These are phyloP conservation scores for Pseudomyrmex concolor DNA, from an alignment of 1,140 invertebrate species.

Conservation along the genomic window DNA sequence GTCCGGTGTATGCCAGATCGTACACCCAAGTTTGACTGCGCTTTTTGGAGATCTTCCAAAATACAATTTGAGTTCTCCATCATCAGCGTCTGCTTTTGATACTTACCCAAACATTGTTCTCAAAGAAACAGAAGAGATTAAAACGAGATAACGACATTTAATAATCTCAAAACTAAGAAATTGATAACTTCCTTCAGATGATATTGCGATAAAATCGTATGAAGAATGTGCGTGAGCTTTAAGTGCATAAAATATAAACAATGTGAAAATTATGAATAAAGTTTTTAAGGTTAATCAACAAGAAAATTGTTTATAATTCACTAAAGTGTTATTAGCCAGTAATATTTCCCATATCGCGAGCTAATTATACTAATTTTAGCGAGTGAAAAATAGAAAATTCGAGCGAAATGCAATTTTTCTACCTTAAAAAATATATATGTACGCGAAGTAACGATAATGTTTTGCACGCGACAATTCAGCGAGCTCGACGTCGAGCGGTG, in stretches of 20 bases:
- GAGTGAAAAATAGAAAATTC: neutral
- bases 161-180: too few species aligned
- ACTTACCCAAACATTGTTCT: too few species aligned
- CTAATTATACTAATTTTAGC: conserved; percentile 10
- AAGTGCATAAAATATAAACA: too few species aligned
- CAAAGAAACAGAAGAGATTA: too few species aligned
- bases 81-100: neutral
- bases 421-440: neutral
- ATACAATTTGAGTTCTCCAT: conserved; percentile 5
- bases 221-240: too few species aligned
- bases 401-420: neutral
- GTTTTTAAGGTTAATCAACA: neutral
- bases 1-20: conserved; percentile 27
- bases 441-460: neutral
- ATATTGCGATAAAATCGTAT: too few species aligned
- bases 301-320: neutral
- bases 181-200: too few species aligned
- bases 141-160: too few species aligned
- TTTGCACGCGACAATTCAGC: conserved; percentile 4
- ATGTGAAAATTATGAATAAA: neutral
- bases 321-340: neutral
- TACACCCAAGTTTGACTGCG: conserved; percentile 30
- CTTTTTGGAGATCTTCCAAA: conserved; percentile 21
- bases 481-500: conserved; percentile 4
- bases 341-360: neutral